A percentile compares a stretch with the other conserved stretches of the same genome.
Conservation (phyloP, 2,888 invertebrate species). For the Eupithecia centaureata region DNA sequence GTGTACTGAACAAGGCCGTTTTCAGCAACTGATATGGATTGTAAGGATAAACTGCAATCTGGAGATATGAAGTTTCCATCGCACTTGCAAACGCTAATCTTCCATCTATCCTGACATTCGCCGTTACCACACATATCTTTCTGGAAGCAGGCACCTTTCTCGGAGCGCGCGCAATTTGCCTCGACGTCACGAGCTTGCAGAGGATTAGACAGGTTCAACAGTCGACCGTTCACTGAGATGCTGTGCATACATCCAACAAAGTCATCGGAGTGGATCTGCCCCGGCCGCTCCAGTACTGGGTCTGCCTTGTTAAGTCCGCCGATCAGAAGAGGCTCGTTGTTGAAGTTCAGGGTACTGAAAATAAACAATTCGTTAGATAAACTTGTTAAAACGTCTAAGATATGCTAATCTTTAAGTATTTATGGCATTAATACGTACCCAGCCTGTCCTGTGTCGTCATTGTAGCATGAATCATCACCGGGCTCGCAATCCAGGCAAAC, state of each 20-base stretch:
- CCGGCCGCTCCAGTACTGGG: conserved; percentile 93
- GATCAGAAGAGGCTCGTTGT: conserved; percentile 92
- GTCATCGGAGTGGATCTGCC: conserved; percentile 96
- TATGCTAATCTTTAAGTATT: neutral
- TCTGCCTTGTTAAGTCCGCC: conserved; percentile 94
- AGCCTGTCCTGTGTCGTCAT: conserved; percentile 93
- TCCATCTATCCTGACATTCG: conserved; percentile 94
- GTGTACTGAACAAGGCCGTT: conserved; percentile 91
- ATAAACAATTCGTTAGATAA: conserved; percentile 25
- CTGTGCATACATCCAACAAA: conserved; percentile 97
- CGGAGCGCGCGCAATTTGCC: conserved; percentile 89
- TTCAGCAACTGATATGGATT: conserved; percentile 90
- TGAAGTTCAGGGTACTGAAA: conserved; percentile 94
- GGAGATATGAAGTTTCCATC: conserved; percentile 89
- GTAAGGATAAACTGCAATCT: conserved; percentile 90
- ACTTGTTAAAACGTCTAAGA: neutral
- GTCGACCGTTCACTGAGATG: conserved; percentile 93
- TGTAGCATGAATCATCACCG: conserved; percentile 92
- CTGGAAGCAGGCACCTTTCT: conserved; percentile 86
- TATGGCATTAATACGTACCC: conserved; percentile 86
- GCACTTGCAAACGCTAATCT: conserved; percentile 88
- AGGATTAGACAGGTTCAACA: conserved; percentile 91
- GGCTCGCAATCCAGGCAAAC: conserved; percentile 93
- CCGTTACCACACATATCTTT: conserved; percentile 84
- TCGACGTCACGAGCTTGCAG: conserved; percentile 88